These are phyloP conservation scores for Synanthedon myopaeformis DNA, from an alignment of 2,888 invertebrate genomes.

Conservation along the genomic window DNA sequence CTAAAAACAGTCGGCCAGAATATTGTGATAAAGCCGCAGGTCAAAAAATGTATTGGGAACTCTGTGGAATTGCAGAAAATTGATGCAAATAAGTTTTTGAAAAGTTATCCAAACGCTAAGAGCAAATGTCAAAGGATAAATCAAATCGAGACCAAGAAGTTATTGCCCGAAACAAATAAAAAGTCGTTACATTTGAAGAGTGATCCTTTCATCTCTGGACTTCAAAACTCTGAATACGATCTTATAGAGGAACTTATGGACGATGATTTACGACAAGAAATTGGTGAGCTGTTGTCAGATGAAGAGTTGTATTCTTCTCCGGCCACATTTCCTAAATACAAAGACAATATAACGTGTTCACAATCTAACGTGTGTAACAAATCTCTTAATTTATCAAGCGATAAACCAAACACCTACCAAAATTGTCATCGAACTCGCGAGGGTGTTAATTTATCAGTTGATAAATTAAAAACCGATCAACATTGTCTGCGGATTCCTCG, in stretches of 20 bases:
- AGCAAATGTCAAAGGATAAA: background rate
- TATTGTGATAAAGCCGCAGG: no score
- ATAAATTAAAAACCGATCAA: no score
- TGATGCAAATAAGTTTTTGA: no score
- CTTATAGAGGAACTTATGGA: constrained; percentile 59
- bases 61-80: no score
- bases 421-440: no score
- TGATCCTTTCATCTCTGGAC: constrained; percentile 44
- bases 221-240: constrained; percentile 50
- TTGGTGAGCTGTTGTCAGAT: constrained; percentile 52
- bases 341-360: background rate
- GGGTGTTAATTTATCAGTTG: no score
- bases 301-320: constrained; percentile 25
- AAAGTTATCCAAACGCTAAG: background rate
- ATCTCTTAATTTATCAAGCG: background rate
- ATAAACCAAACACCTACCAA: background rate
- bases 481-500: background rate
- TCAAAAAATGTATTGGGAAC: no score
- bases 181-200: constrained; percentile 19
- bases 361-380: background rate
- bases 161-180: constrained; percentile 9
- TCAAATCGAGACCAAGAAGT: background rate
- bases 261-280: constrained; percentile 55
- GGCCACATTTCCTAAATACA: background rate
- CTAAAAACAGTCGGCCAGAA: no score